A percentile compares a stretch with the other conserved stretches of the same genome.
Evolutionary conservation across 2,797 vertebrate genomes (phyloP).

Genomic region (Thripadectes ignobilis): DNA sequence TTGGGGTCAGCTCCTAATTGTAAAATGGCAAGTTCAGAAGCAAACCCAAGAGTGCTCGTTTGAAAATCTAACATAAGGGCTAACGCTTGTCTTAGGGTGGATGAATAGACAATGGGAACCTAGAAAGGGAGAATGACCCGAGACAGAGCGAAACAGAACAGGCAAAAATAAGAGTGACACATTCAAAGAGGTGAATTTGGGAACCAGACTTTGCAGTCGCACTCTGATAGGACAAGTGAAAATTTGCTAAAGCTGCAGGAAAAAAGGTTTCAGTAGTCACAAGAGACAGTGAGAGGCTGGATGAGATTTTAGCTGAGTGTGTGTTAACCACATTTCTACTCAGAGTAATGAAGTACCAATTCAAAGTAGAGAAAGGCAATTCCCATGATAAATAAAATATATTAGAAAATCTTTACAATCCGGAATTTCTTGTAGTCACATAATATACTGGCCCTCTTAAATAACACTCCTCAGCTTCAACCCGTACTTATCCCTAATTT

Average conservation of each 20-base stretch:
- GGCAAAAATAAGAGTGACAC: background rate
- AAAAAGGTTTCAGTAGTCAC: background rate
- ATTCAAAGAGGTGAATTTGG: background rate
- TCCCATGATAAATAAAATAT: background rate
- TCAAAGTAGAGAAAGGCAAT: background rate
- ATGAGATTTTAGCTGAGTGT: background rate
- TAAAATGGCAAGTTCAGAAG: background rate
- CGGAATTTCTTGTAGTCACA: background rate
- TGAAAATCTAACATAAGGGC: background rate
- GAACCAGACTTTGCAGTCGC: background rate
- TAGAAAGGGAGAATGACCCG: background rate
- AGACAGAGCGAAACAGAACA: background rate
- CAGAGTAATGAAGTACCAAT: background rate
- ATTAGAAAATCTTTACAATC: background rate
- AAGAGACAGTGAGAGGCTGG: background rate
- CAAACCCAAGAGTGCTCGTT: background rate
- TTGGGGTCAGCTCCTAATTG: background rate
- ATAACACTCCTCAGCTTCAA: background rate
- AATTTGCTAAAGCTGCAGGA: background rate
- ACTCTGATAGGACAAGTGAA: background rate
- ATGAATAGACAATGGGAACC: background rate
- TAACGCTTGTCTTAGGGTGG: background rate
- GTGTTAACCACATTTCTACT: background rate
- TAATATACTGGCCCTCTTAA: background rate
- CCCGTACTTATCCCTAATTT: background rate